Evolutionary conservation across 2,113 vertebrate genomes (phyloP).

Genomic region (Haliaeetus leucogaster): DNA sequence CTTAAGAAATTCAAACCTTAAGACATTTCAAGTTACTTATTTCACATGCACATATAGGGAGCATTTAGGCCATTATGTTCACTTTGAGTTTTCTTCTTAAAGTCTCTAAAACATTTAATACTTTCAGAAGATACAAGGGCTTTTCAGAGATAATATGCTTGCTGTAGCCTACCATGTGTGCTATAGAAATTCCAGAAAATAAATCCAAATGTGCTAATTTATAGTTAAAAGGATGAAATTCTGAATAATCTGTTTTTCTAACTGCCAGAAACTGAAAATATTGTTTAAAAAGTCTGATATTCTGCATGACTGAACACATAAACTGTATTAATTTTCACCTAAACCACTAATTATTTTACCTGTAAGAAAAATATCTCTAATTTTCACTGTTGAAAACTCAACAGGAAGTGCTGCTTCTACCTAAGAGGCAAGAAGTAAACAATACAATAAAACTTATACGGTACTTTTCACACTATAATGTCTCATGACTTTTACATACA

Average conservation of each 20-base stretch:
- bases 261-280: constrained; percentile 33
- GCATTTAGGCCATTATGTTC: not conserved
- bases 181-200: not conserved
- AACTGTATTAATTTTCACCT: constrained; percentile 13
- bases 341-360: constrained; percentile 65
- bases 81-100: not conserved
- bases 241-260: not conserved
- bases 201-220: not conserved
- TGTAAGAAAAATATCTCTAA: constrained; percentile 58
- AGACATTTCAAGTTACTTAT: not conserved
- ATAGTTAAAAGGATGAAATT: constrained; percentile 11
- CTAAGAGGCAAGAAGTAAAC: constrained; percentile 1
- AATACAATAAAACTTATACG: not conserved
- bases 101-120: not conserved
- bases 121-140: not conserved
- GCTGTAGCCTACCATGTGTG: not conserved
- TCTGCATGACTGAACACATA: not conserved
- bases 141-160: not conserved
- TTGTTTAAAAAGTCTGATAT: constrained; percentile 9
- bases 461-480: not conserved
- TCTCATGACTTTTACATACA: not conserved
- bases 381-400: constrained; percentile 59
- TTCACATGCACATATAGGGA: not conserved
- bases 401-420: constrained; percentile 1
- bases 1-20: not conserved